Evolutionary conservation across 2,113 vertebrate species (phyloP).

Genomic region (Ptychochromis oligacanthus): DNA sequence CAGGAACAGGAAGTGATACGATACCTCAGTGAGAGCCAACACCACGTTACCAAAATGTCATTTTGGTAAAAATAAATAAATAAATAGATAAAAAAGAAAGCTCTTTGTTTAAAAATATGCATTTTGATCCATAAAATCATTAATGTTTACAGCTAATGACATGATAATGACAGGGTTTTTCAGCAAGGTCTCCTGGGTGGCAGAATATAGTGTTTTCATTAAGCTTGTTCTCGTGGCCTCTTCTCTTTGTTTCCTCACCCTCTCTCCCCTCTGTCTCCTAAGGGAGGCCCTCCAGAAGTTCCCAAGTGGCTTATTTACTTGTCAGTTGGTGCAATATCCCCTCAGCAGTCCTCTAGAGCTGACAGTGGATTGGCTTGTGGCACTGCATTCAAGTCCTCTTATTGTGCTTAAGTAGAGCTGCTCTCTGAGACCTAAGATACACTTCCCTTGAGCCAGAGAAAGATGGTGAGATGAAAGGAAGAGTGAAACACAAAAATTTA

Average conservation of each 20-base stretch:
- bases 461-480: conserved; percentile 6
- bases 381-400: conserved; percentile 51
- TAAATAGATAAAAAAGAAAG: too few species aligned
- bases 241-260: conserved; percentile 23
- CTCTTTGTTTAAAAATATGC: not conserved
- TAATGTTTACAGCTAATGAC: conserved; percentile 1
- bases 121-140: conserved; percentile 6
- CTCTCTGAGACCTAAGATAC: conserved; percentile 20
- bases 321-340: conserved; percentile 25
- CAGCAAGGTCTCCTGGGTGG: conserved; percentile 28
- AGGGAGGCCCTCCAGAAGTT: conserved; percentile 40
- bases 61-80: too few species aligned
- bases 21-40: too few species aligned
- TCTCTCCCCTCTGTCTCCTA: conserved; percentile 11
- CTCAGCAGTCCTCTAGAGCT: conserved; percentile 25
- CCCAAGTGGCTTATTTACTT: conserved; percentile 64
- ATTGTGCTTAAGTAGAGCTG: conserved; percentile 38
- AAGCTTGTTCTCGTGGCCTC: conserved; percentile 45
- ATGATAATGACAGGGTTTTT: conserved; percentile 6
- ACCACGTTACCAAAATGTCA: too few species aligned
- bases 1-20: too few species aligned
- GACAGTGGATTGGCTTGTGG: conserved; percentile 44
- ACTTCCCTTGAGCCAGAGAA: not conserved
- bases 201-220: conserved; percentile 43
- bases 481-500: conserved; percentile 9